Conservation (phyloP, 2,113 vertebrate species). For the Tupaia tana region DNA sequence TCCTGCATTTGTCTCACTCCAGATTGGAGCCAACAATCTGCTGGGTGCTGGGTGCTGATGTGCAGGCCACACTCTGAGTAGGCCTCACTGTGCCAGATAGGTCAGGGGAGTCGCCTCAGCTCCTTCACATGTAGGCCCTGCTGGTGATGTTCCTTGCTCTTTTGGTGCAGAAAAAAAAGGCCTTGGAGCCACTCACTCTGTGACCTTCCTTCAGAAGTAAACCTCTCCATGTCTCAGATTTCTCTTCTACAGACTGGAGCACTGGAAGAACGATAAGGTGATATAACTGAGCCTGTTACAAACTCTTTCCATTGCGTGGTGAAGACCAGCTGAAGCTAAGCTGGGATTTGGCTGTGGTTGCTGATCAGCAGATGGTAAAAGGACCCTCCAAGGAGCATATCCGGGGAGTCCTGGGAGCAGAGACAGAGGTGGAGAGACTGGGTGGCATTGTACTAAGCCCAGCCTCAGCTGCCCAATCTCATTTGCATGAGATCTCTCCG, state of each 20-base stretch:
- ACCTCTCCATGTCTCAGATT: background rate
- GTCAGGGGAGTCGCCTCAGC: accelerated
- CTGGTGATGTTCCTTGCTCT: background rate
- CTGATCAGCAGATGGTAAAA: background rate
- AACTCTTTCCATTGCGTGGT: accelerated
- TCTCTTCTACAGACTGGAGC: background rate
- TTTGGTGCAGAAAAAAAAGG: background rate
- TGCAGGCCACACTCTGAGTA: background rate
- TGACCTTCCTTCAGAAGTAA: background rate
- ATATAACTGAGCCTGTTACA: accelerated
- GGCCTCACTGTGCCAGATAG: accelerated
- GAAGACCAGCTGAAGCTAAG: accelerated
- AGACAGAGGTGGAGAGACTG: background rate
- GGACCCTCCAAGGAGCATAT: background rate
- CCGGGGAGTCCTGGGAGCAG: background rate
- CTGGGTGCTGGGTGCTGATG: background rate
- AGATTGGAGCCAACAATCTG: too few species aligned
- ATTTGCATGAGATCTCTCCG: background rate
- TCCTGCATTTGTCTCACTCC: accelerated
- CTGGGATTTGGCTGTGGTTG: background rate
- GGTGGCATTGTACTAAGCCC: background rate
- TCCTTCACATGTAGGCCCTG: accelerated
- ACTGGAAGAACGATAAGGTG: background rate
- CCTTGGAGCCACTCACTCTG: background rate
- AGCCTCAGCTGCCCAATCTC: too few species aligned